Evolutionary conservation across 2,797 vertebrate genomes (phyloP).

Genomic region (Gobio occitaniae): DNA sequence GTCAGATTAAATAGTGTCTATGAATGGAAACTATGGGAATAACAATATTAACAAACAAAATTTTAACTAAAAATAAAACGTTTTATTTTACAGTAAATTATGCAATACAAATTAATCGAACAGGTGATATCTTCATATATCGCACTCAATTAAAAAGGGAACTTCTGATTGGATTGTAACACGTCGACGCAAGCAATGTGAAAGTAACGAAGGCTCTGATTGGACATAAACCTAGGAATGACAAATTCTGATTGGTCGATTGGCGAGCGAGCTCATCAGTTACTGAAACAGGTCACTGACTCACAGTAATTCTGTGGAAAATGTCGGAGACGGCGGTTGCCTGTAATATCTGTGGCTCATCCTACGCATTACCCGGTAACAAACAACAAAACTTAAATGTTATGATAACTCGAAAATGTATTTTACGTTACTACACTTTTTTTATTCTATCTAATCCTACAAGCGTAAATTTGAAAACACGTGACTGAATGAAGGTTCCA

Average conservation of each 20-base stretch:
- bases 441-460: background rate
- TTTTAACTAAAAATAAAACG: no score
- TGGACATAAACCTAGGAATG: background rate
- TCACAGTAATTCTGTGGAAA: background rate
- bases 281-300: background rate
- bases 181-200: background rate
- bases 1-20: background rate
- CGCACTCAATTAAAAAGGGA: background rate
- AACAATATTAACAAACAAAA: background rate
- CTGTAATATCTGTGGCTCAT: slow-evolving; percentile 67
- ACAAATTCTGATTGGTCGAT: slow-evolving; percentile 20
- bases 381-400: background rate
- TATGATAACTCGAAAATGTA: background rate
- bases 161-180: background rate
- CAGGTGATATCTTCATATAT: background rate
- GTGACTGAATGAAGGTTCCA: background rate
- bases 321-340: slow-evolving; percentile 33
- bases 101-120: background rate
- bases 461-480: background rate
- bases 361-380: slow-evolving; percentile 71
- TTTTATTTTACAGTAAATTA: background rate
- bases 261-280: background rate
- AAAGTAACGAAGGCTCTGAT: slow-evolving; percentile 8
- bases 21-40: background rate
- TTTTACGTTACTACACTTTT: background rate